Evolutionary conservation across 2,797 vertebrate genomes (phyloP).

Genomic region (Capromys pilorides): DNA sequence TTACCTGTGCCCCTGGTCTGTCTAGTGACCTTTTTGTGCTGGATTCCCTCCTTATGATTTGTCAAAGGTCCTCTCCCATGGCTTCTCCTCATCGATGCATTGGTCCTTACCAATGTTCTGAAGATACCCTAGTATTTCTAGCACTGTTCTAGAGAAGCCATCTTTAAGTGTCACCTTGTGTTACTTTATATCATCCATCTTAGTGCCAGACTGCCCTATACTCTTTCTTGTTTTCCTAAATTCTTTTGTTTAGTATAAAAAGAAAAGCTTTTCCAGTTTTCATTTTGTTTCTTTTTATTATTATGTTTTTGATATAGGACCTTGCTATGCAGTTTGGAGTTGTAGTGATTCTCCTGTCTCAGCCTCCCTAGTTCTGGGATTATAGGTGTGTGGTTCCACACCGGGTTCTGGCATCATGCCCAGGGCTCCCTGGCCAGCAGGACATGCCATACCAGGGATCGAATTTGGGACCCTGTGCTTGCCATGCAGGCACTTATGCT

Average conservation of each 20-base stretch:
- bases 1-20: accelerated
- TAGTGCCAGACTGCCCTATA: accelerated
- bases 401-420: too few relatives aligned
- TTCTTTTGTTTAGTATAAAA: neutral
- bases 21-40: neutral
- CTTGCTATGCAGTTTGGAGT: too few relatives aligned
- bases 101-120: neutral
- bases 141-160: neutral
- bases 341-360: too few relatives aligned
- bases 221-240: neutral
- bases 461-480: too few relatives aligned
- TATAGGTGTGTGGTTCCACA: too few relatives aligned
- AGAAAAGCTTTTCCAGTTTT: neutral
- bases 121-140: neutral
- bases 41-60: neutral
- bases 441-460: too few relatives aligned
- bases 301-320: too few relatives aligned
- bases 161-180: accelerated
- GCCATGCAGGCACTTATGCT: too few relatives aligned
- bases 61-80: neutral
- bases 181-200: neutral
- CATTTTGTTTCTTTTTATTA: too few relatives aligned
- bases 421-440: too few relatives aligned
- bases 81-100: neutral
- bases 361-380: too few relatives aligned